Base-by-base conservation (phyloP, 1,140 invertebrate species). In the Diprion similis region DNA sequence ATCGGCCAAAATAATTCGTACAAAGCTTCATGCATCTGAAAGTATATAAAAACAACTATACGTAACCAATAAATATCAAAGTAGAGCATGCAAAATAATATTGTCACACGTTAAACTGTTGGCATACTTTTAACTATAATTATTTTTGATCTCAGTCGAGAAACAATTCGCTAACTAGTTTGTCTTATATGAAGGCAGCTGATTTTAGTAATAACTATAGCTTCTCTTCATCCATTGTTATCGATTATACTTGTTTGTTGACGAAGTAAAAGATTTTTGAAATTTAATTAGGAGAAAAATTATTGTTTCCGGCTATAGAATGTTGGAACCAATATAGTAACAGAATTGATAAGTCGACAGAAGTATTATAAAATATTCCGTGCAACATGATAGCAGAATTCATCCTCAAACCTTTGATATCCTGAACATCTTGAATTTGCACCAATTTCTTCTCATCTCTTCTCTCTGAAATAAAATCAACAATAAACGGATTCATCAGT, bases 1-100 rank as follows among this genome's bases (percentile, higher is more conserved):
- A 68, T 79, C 76, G 82, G 80, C 75, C 82, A 81, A 45, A 19
- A 18, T 83, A 82, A 83, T 81, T 83, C 72, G 77, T 80, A 83
- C 78, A 85, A 86, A 86, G 81, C 85, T 81, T 87, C 83, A 86
- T 86, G 84, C 85, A 86, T 87, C 86, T 87, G 86, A 87, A 86
- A 87, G 74, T 85, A 85, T 79, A 81, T 81, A 82, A 85, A 85
- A 84, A 80, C 74, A 81, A 17, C 51, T 59, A 59, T 59, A 59
- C 11, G 51, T 15, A 59, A 37, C 24, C 2, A 37, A 37, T 37
- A 59, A 59, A 17, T 59, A 59, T 13, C 51, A 59, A 59, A 59
- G n/a, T 59, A 59, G 6, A 0, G 51, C 51, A 59, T 59, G 51
- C 51, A 59, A 59, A 8, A 59, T 15, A 59, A 15, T 59, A 59